phyloP scores from a whole-genome alignment of 1,140 invertebrate species.

The Rhynchophorus ferrugineus region DNA sequence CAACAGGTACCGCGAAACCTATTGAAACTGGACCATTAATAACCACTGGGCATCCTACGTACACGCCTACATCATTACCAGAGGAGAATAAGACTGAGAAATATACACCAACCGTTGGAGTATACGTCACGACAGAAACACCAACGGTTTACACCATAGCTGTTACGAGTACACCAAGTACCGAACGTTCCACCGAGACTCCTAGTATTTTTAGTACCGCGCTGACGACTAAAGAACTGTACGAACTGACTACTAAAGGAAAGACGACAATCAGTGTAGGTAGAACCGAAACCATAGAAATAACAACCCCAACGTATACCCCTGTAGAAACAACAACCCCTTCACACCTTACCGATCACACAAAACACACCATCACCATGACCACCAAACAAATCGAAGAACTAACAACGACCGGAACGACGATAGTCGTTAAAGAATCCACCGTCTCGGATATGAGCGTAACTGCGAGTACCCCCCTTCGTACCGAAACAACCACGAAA shows the following conservation, averaged over 20 bases:
- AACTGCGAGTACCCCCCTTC: not conserved
- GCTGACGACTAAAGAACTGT: conserved; percentile 10
- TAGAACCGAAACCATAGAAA: conserved; percentile 9
- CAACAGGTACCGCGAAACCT: too few species aligned
- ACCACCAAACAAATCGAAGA: conserved; percentile 6
- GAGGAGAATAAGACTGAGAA: too few species aligned
- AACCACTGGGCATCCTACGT: too few species aligned
- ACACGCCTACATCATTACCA: too few species aligned
- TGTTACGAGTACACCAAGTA: too few species aligned
- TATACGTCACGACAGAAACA: too few species aligned
- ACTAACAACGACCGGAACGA: not conserved
- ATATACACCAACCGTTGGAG: too few species aligned
- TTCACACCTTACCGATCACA: too few species aligned
- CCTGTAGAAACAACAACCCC: not conserved
- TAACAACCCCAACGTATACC: conserved; percentile 12
- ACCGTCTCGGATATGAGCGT: not conserved
- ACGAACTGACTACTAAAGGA: conserved; percentile 12
- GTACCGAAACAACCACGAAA: not conserved
- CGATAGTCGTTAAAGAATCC: not conserved
- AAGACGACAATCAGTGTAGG: conserved; percentile 13
- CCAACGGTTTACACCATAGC: too few species aligned
- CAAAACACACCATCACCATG: not conserved
- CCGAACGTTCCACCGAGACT: too few species aligned
- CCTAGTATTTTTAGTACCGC: conserved; percentile 16
- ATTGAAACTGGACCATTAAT: too few species aligned